These are phyloP conservation scores for Danio aesculapii DNA, from an alignment of 2,797 vertebrate species.

Conservation along the genomic window DNA sequence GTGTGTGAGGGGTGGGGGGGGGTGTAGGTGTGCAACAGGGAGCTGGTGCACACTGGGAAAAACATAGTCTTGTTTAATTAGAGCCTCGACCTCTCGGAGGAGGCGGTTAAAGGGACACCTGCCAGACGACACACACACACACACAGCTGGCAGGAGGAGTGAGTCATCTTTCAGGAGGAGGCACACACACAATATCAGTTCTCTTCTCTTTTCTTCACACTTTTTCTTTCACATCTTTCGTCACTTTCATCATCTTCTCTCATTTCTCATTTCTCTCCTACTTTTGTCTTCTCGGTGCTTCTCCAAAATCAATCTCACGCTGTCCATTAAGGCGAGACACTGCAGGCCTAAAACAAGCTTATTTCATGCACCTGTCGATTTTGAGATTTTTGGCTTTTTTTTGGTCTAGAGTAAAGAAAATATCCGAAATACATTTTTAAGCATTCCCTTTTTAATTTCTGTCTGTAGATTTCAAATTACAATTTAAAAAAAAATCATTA, in stretches of 20 bases:
- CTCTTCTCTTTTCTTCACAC: conserved; percentile 5
- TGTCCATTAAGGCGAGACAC: background rate
- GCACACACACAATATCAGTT: background rate
- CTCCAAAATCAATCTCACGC: conserved; percentile 21
- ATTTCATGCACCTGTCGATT: too few species aligned
- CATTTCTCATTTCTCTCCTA: background rate
- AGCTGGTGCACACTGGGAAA: conserved; percentile 26
- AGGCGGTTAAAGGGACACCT: conserved; percentile 29
- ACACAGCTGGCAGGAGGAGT: conserved; percentile 16
- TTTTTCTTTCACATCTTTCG: conserved; percentile 8
- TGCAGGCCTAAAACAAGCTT: too few species aligned
- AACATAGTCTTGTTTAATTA: conserved; percentile 44
- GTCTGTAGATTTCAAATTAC: too few species aligned
- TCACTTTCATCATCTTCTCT: conserved; percentile 6
- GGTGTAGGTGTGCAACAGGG: conserved; percentile 13
- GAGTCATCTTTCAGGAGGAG: conserved; percentile 23
- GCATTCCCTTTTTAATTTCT: too few species aligned
- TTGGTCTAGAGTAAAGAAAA: too few species aligned
- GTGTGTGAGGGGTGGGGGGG: conserved; percentile 7
- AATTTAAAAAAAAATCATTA: too few species aligned
- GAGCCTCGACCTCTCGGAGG: conserved; percentile 24
- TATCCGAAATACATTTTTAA: too few species aligned
- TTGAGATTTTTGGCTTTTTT: too few species aligned
- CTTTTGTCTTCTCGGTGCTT: conserved; percentile 6
- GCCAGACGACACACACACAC: background rate